A percentile compares a stretch with the other conserved stretches of the same genome.
Evolutionary conservation across 92 coral and sea anemone species (phyloP).

Genomic region (Phenganax marumi): DNA sequence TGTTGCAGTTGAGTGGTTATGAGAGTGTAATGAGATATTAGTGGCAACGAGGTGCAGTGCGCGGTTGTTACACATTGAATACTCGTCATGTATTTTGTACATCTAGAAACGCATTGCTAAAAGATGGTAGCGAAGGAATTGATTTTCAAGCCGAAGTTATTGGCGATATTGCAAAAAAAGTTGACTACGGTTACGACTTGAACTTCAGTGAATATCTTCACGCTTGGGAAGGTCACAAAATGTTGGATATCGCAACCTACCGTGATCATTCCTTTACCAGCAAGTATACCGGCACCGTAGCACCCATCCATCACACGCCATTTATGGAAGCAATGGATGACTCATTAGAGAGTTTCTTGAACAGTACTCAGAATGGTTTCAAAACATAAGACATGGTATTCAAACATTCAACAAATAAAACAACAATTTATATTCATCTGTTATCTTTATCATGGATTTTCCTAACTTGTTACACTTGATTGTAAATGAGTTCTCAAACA

Average conservation of each 20-base stretch:
- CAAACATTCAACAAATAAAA: too few relatives aligned
- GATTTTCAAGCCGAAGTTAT: not conserved
- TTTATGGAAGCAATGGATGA: slow-evolving; percentile 10
- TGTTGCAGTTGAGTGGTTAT: too few relatives aligned
- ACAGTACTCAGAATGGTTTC: too few relatives aligned
- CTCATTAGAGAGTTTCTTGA: not conserved
- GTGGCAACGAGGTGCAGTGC: not conserved
- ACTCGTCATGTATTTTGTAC: not conserved
- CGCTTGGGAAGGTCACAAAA: not conserved
- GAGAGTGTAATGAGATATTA: too few relatives aligned
- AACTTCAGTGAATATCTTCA: not conserved
- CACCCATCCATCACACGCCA: not conserved
- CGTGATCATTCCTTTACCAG: not conserved
- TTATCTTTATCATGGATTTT: too few relatives aligned
- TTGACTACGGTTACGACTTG: not conserved
- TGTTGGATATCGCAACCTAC: not conserved
- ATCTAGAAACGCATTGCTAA: not conserved
- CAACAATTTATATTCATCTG: too few relatives aligned
- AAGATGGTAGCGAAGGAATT: not conserved
- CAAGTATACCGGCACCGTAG: not conserved
- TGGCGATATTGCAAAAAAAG: not conserved
- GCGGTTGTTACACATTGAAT: not conserved
- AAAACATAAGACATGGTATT: too few relatives aligned
- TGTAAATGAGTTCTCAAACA: too few relatives aligned
- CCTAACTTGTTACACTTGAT: too few relatives aligned